phyloP scores from a whole-genome alignment of 2,888 invertebrate genomes.

The Baccha elongata region DNA sequence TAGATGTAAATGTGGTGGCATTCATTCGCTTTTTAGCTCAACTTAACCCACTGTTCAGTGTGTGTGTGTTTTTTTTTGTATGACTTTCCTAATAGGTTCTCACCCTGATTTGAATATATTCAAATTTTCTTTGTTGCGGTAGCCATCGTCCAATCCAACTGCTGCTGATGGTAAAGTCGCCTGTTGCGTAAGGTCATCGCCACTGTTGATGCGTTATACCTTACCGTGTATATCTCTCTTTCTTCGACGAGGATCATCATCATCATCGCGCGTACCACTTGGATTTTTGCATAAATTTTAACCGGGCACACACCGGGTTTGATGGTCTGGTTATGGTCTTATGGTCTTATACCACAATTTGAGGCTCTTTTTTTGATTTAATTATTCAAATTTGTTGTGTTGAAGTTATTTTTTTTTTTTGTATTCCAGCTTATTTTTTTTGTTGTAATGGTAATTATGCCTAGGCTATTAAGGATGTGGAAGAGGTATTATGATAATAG shows the following conservation, averaged over 20 bases:
- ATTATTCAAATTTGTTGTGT: no score
- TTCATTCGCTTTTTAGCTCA: no score
- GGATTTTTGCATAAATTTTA: conserved; percentile 73
- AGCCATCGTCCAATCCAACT: no score
- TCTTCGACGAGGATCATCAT: no score
- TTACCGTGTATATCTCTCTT: no score
- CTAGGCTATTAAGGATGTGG: conserved; percentile 56
- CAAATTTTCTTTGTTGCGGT: no score
- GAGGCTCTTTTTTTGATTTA: conserved; percentile 62
- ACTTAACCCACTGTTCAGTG: conserved; percentile 40
- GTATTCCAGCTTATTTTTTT: conserved; percentile 2
- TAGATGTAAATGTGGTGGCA: no score
- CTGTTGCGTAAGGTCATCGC: conserved; percentile 73
- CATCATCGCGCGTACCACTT: conserved; percentile 60
- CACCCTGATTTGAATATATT: no score
- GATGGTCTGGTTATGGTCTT: conserved; percentile 21
- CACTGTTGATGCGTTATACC: no score
- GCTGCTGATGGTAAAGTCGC: conserved; percentile 24
- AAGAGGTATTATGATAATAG: conserved; percentile 1
- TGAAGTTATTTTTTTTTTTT: conserved; percentile 41
- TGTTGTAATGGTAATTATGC: conserved; percentile 63
- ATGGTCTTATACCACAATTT: conserved; percentile 38
- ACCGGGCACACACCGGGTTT: conserved; percentile 62
- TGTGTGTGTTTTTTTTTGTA: conserved; percentile 16
- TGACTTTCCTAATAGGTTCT: conserved; percentile 64